Conservation (phyloP, 2,888 invertebrate genomes). For the Neocrepidodera transversa region DNA sequence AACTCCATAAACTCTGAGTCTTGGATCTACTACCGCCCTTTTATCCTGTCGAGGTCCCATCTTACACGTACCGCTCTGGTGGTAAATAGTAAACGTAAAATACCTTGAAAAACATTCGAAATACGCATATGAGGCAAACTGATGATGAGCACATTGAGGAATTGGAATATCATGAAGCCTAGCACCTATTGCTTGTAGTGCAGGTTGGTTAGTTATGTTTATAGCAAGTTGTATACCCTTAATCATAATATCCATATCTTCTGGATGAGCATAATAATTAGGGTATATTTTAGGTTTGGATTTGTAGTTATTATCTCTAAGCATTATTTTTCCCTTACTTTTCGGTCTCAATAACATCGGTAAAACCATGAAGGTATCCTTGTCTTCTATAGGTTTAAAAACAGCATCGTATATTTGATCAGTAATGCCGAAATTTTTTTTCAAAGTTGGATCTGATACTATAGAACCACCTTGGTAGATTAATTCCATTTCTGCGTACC, state of each 20-base stretch:
- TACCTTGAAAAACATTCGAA: slow-evolving; percentile 73
- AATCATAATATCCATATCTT: slow-evolving; percentile 71
- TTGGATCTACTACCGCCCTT: slow-evolving; percentile 70
- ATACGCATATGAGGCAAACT: slow-evolving; percentile 72
- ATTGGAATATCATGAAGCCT: slow-evolving; percentile 68
- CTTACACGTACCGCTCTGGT: slow-evolving; percentile 72
- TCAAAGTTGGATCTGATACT: slow-evolving; percentile 62
- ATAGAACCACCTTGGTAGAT: slow-evolving; percentile 70
- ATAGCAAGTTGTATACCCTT: slow-evolving; percentile 69
- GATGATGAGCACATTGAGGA: slow-evolving; percentile 65
- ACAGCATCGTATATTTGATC: slow-evolving; percentile 54
- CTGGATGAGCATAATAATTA: slow-evolving; percentile 66
- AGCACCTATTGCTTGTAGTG: slow-evolving; percentile 67
- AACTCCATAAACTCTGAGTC: slow-evolving; percentile 71
- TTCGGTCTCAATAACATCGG: slow-evolving; percentile 68
- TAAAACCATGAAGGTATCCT: slow-evolving; percentile 61
- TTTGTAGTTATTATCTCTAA: slow-evolving; percentile 64
- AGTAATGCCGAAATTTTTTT: slow-evolving; percentile 61
- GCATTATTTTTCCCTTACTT: slow-evolving; percentile 66
- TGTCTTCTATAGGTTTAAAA: slow-evolving; percentile 54
- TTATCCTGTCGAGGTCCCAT: slow-evolving; percentile 68
- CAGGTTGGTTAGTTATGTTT: slow-evolving; percentile 65
- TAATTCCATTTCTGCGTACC: slow-evolving; percentile 73
- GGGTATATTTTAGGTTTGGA: slow-evolving; percentile 68
- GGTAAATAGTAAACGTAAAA: slow-evolving; percentile 75